Evolutionary conservation across 2,797 vertebrate genomes (phyloP), one percentile per base, ranked within the genome.

Genomic region (Euphonia xanthogaster): DNA sequence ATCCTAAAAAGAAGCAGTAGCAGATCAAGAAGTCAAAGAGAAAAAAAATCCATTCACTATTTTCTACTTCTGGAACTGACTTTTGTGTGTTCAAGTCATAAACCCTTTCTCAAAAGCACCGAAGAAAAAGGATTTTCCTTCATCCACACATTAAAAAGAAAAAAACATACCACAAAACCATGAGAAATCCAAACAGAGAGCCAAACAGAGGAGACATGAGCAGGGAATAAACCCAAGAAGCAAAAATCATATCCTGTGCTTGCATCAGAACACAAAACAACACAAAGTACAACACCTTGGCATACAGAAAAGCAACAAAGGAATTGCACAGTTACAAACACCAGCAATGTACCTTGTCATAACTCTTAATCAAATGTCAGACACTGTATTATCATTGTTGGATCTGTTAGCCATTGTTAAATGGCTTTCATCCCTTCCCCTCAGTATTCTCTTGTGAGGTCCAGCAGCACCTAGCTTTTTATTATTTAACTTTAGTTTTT

Each of bases 61-160:
- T 83, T 74, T 53, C 73, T 95, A 90, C 92, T 96, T 95, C 84
- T 76, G 37, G 77, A 95, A 92, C 88, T 91, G 63, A 77, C 18
- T 74, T 80, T 23, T 40, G 21, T 45, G 48, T 2, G 0, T 67
- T 70, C 23, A 77, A 73, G 22, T 78, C 35, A 67, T n/a, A 81
- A 93, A 71, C 3, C 6, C 39, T 81, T 84, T 42, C 35, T 33
- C 60, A 80, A 86, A 95, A 78, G 35, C 58, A 78, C 17, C 0
- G 0, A 68, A 39, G 13, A 48, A 44, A 77, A 88, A 53, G 8
- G 5, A 15, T 15, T 48, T 90, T 58, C 28, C 48, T 65, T 30
- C 27, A 57, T 11, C 11, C 45, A 74, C 14, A 67, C 25, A 25
- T 30, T 35, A 37, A n/a, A 19, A 47, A 19, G 4, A 42, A 50